phyloP scores from a whole-genome alignment of 2,113 vertebrate species.

The Petrocephalus microphthalmus region DNA sequence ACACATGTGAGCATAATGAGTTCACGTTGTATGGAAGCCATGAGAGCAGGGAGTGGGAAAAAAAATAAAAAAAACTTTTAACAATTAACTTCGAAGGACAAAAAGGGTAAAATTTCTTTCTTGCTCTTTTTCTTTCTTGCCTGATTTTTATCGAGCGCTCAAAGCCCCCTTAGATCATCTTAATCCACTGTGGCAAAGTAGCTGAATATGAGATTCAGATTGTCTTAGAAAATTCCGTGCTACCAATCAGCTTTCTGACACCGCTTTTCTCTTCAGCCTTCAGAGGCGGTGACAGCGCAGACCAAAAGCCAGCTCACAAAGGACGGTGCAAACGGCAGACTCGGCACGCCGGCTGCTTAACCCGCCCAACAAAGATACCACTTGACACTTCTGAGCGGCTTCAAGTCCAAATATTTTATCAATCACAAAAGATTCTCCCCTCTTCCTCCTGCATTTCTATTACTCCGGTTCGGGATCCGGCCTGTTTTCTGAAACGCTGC shows the following conservation, averaged over 20 bases:
- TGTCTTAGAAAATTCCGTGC: slow-evolving; percentile 83
- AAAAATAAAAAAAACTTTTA: slow-evolving; percentile 62
- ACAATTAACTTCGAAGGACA: slow-evolving; percentile 90
- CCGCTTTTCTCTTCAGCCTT: slow-evolving; percentile 82
- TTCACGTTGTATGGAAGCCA: slow-evolving; percentile 48
- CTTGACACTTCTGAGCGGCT: slow-evolving; percentile 73
- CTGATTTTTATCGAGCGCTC: slow-evolving; percentile 87
- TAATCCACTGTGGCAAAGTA: slow-evolving; percentile 94
- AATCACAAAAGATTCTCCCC: slow-evolving; percentile 47
- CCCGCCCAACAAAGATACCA: slow-evolving; percentile 75
- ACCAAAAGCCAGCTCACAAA: slow-evolving; percentile 88
- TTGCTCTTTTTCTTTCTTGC: slow-evolving; percentile 62
- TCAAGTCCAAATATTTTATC: slow-evolving; percentile 77
- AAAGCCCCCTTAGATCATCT: slow-evolving; percentile 88
- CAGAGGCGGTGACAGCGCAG: slow-evolving; percentile 87
- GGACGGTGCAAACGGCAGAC: slow-evolving; percentile 76
- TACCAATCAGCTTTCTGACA: slow-evolving; percentile 90
- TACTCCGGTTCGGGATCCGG: neutral
- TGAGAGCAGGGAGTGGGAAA: slow-evolving; percentile 38
- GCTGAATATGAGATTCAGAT: slow-evolving; percentile 91
- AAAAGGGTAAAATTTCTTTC: slow-evolving; percentile 82
- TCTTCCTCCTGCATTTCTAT: neutral
- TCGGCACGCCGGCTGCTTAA: slow-evolving; percentile 69
- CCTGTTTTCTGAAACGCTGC: neutral
- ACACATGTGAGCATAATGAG: slow-evolving; percentile 17